phyloP scores from a whole-genome alignment of 2,797 vertebrate genomes.

The Anas bernieri region DNA sequence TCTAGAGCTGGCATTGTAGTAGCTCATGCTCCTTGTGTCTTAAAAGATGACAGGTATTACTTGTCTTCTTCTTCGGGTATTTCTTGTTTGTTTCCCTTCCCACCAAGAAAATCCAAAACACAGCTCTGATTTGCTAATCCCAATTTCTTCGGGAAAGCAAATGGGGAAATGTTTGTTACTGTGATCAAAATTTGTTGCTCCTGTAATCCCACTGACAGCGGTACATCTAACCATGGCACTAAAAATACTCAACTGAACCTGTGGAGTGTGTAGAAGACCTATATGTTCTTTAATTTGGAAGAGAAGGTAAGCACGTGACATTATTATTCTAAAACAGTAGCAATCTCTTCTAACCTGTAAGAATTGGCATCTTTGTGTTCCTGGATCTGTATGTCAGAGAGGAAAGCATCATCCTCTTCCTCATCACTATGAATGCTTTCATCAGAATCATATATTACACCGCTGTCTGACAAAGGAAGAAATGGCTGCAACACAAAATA shows the following conservation, averaged over 20 bases:
- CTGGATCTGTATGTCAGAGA: slow-evolving; percentile 93
- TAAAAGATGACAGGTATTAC: background rate
- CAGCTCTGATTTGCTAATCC: background rate
- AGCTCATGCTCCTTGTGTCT: background rate
- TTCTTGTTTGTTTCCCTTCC: background rate
- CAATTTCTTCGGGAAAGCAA: background rate
- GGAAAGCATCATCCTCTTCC: slow-evolving; percentile 91
- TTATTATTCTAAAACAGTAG: background rate
- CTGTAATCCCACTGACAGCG: background rate
- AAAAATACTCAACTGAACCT: background rate
- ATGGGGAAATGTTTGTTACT: background rate
- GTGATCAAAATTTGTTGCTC: background rate
- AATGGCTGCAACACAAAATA: slow-evolving; percentile 87
- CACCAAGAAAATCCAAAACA: background rate
- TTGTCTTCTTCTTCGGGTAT: too few species aligned
- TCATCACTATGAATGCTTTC: slow-evolving; percentile 95
- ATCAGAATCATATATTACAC: slow-evolving; percentile 93
- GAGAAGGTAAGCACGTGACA: background rate
- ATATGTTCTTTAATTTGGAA: background rate
- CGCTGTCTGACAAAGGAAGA: slow-evolving; percentile 94
- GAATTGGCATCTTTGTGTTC: slow-evolving; percentile 95
- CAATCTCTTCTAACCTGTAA: slow-evolving; percentile 85
- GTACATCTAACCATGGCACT: background rate
- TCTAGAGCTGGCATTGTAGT: background rate
- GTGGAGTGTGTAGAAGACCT: background rate